Evolutionary conservation across 1,140 invertebrate species (phyloP).

Genomic region (Drosophila willistoni): DNA sequence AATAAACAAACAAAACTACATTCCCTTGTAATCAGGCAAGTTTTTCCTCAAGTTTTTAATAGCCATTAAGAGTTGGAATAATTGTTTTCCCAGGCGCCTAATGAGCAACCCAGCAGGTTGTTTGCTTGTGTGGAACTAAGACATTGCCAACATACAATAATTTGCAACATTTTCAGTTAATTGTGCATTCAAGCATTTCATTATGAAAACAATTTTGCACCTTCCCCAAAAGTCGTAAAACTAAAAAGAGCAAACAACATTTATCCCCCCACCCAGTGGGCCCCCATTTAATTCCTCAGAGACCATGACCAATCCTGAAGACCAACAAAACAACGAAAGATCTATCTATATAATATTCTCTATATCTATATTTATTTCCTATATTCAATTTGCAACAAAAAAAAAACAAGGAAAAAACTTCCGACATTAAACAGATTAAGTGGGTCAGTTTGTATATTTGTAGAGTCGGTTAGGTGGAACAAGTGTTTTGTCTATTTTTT

Average conservation of each 20-base stretch:
- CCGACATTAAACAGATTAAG: slow-evolving; percentile 12
- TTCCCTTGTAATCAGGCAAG: slow-evolving; percentile 9
- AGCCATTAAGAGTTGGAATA: slow-evolving; percentile 46
- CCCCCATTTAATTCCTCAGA: too few relatives aligned
- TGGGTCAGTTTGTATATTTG: slow-evolving; percentile 33
- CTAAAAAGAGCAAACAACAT: too few relatives aligned
- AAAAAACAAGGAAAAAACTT: slow-evolving; percentile 11
- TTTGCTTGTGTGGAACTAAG: slow-evolving; percentile 6
- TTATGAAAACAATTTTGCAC: slow-evolving; percentile 36
- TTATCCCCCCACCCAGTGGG: too few relatives aligned
- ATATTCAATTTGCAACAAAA: too few relatives aligned
- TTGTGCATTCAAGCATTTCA: slow-evolving; percentile 52
- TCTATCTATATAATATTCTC: too few relatives aligned
- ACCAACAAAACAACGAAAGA: too few relatives aligned
- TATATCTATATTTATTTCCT: too few relatives aligned
- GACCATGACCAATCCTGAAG: too few relatives aligned
- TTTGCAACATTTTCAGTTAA: slow-evolving; percentile 18
- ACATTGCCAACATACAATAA: slow-evolving; percentile 37
- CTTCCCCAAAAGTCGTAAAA: slow-evolving; percentile 18
- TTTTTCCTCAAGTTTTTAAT: slow-evolving; percentile 33
- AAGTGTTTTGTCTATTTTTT: slow-evolving; percentile 49
- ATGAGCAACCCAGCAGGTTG: slow-evolving; percentile 17
- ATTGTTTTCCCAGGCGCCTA: slow-evolving; percentile 44
- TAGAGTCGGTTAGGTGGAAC: slow-evolving; percentile 36
- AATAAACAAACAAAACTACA: neutral